These are phyloP conservation scores for Spheniscus mendiculus DNA, from an alignment of 2,113 vertebrate species.

Conservation along the genomic window DNA sequence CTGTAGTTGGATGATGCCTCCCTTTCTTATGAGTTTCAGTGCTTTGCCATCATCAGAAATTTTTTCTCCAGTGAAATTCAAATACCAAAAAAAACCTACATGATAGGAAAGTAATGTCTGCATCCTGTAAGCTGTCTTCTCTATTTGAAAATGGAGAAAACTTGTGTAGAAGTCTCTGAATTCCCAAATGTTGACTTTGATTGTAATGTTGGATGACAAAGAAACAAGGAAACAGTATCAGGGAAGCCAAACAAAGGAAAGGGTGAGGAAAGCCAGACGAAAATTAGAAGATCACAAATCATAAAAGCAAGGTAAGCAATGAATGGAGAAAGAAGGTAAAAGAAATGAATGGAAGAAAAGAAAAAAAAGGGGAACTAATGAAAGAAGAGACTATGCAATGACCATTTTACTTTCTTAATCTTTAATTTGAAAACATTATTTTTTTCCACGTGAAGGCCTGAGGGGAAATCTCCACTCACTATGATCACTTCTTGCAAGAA, in stretches of 20 bases:
- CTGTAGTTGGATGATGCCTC: background rate
- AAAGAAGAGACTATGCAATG: background rate
- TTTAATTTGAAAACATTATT: background rate
- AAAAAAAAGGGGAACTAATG: background rate
- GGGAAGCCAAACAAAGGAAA: background rate
- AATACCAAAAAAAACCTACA: background rate
- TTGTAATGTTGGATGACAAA: background rate
- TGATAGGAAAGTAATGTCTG: background rate
- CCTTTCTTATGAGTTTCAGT: background rate
- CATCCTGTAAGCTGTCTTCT: background rate
- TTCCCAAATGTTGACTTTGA: background rate
- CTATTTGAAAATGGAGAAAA: background rate
- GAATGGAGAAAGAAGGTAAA: background rate
- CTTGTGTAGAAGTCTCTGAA: background rate
- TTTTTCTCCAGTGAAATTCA: background rate
- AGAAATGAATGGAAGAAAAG: background rate
- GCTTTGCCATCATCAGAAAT: background rate
- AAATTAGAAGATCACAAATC: background rate
- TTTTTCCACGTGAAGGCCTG: background rate
- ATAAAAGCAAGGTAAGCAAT: background rate
- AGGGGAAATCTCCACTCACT: background rate
- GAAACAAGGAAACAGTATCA: background rate
- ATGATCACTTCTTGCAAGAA: background rate
- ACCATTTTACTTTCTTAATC: background rate
- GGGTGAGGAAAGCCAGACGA: background rate